Evolutionary conservation across 2,888 invertebrate species (phyloP).

Genomic region (Drosophila mimetica): DNA sequence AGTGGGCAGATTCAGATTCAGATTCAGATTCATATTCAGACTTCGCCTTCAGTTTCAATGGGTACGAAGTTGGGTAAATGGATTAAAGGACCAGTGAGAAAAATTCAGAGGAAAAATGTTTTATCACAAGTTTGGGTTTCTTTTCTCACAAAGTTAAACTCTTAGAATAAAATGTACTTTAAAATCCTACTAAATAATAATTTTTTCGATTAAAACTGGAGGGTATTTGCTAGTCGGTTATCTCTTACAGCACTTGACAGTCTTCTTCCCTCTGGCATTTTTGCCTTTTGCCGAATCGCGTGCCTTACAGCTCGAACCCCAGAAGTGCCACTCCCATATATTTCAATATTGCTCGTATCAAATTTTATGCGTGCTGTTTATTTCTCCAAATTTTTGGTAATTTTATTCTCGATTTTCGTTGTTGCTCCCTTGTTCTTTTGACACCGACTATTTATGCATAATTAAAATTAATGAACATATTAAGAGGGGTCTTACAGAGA

Average conservation of each 20-base stretch:
- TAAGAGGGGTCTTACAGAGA: constrained; percentile 31
- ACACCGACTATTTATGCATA: constrained; percentile 65
- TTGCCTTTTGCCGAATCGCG: constrained; percentile 6
- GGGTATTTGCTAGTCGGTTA: constrained; percentile 3
- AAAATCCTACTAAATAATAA: too few species aligned
- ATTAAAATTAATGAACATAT: constrained; percentile 76
- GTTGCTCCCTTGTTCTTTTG: constrained; percentile 24
- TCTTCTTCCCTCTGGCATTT: constrained; percentile 18
- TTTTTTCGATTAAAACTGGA: too few species aligned
- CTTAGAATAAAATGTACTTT: too few species aligned
- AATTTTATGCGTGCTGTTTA: constrained; percentile 29
- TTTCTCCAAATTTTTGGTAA: constrained; percentile 12
- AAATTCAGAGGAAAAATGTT: too few species aligned
- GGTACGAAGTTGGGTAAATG: background rate
- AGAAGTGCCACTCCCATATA: constrained; percentile 2
- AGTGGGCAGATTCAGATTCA: constrained; percentile 35
- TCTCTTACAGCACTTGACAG: background rate
- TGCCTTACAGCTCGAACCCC: constrained; percentile 10
- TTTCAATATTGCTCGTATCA: constrained; percentile 12
- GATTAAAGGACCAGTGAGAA: background rate
- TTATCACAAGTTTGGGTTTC: too few species aligned
- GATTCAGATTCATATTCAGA: constrained; percentile 16
- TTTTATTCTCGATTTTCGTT: constrained; percentile 23
- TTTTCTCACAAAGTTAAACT: too few species aligned
- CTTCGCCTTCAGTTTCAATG: background rate